phyloP scores from a whole-genome alignment of 1,140 invertebrate genomes.

The Drosophila ohnishii region DNA sequence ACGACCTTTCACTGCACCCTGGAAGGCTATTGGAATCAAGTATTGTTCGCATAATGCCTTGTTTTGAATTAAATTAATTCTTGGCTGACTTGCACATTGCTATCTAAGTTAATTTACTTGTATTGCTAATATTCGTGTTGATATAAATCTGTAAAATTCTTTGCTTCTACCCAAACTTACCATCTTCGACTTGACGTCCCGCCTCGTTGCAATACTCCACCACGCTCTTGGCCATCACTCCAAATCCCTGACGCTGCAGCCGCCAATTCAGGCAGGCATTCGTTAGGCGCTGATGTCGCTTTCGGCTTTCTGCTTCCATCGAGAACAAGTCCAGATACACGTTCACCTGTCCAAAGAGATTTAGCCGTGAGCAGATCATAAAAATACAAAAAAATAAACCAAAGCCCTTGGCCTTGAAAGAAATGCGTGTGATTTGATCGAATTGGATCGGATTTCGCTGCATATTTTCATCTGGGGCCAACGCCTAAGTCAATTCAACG shows the following conservation, averaged over 20 bases:
- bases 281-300: constrained; percentile 56
- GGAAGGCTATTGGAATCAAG: not conserved
- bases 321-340: constrained; percentile 70
- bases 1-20: not conserved
- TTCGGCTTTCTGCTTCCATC: constrained; percentile 58
- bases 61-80: not conserved
- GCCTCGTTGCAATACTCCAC: constrained; percentile 75
- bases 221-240: constrained; percentile 65
- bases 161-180: constrained; percentile 9
- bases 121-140: not conserved
- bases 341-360: constrained; percentile 60
- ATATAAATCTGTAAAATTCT: not conserved
- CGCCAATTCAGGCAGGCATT: constrained; percentile 76
- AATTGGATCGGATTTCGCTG: constrained; percentile 39
- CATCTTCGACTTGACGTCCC: constrained; percentile 52
- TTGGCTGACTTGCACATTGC: no score
- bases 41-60: not conserved
- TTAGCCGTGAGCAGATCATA: constrained; percentile 28
- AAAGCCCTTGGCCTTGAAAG: constrained; percentile 60
- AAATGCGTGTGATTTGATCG: constrained; percentile 51
- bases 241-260: constrained; percentile 49
- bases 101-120: not conserved
- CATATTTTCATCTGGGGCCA: constrained; percentile 29
- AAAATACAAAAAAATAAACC: constrained; percentile 22
- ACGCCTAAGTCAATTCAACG: constrained; percentile 30